Conservation (phyloP, 2,888 invertebrate species). For the Bugula neritina region DNA sequence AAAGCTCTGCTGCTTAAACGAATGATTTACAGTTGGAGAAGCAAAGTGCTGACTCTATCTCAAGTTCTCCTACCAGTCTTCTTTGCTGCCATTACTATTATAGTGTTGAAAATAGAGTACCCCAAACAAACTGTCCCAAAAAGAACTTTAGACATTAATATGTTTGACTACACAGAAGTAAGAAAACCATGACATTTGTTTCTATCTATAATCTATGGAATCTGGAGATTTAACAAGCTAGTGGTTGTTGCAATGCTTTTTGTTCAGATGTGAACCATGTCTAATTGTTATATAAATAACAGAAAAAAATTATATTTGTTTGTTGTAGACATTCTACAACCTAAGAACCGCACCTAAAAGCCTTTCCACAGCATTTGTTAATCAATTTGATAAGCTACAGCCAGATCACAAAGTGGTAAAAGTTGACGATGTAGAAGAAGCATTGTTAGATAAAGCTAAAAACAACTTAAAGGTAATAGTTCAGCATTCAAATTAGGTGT, state of each 20-base stretch:
- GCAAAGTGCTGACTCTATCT: constrained; percentile 53
- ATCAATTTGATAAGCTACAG: background rate
- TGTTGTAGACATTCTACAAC: background rate
- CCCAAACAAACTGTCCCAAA: constrained; percentile 51
- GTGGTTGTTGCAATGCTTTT: too few species aligned
- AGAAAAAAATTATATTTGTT: too few species aligned
- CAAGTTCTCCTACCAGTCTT: constrained; percentile 66
- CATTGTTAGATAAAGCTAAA: background rate
- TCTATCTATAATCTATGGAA: too few species aligned
- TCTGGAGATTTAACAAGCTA: too few species aligned
- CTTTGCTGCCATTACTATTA: constrained; percentile 61
- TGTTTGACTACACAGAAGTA: background rate
- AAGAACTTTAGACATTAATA: background rate
- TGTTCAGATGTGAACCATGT: too few species aligned
- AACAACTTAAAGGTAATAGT: background rate
- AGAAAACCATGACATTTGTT: too few species aligned
- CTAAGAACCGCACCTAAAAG: background rate
- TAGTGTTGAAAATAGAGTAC: constrained; percentile 57
- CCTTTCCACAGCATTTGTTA: background rate
- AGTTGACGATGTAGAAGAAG: background rate
- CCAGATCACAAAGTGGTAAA: background rate
- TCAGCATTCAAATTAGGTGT: too few species aligned
- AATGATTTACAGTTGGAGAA: constrained; percentile 36
- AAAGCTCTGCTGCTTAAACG: constrained; percentile 38
- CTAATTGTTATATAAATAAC: too few species aligned